phyloP scores from a whole-genome alignment of 1,140 invertebrate species.

The Brachionus rotundiformis region DNA sequence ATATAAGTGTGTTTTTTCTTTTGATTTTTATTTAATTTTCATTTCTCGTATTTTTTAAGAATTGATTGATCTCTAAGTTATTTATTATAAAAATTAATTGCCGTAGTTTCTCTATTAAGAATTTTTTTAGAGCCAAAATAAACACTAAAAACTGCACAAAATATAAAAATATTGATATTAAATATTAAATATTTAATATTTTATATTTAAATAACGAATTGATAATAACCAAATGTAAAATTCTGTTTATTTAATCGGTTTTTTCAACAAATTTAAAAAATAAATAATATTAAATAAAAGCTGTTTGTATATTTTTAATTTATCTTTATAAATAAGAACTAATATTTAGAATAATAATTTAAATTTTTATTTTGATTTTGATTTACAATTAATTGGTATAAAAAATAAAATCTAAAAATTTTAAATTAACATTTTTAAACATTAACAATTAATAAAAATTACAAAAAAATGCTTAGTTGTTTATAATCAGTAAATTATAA shows the following conservation, averaged over 20 bases:
- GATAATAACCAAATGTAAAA: no score
- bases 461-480: background rate
- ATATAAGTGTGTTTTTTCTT: no score
- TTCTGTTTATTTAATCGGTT: no score
- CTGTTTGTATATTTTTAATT: no score
- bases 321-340: no score
- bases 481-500: background rate
- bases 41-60: background rate
- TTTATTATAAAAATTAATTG: slow-evolving; percentile 17
- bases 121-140: background rate
- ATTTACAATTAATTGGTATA: background rate
- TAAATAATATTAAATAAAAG: no score
- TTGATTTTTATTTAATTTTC: background rate
- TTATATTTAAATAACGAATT: no score
- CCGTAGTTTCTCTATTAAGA: slow-evolving; percentile 9
- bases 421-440: background rate
- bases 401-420: background rate
- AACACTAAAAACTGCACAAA: background rate
- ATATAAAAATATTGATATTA: background rate
- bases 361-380: background rate
- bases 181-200: background rate
- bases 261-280: no score
- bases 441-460: background rate
- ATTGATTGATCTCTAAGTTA: slow-evolving; percentile 21
- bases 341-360: background rate